phyloP scores from a whole-genome alignment of 2,113 vertebrate genomes.

The Chinchilla lanigera region DNA sequence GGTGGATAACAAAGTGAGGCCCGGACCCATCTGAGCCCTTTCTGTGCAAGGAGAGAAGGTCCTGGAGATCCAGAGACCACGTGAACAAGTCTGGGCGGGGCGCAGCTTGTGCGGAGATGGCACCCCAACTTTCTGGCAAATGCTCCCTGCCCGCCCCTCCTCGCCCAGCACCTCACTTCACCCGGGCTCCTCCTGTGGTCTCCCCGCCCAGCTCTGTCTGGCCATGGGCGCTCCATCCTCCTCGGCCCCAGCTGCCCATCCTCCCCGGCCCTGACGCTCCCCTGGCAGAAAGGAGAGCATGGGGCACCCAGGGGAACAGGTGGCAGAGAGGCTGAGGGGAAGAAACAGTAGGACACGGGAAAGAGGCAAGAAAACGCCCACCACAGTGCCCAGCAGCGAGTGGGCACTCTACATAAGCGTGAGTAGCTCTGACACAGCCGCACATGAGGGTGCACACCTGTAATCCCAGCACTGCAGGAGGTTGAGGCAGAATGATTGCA shows the following conservation, averaged over 20 bases:
- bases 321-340: background rate
- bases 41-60: background rate
- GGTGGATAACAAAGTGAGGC: too few relatives aligned
- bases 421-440: background rate
- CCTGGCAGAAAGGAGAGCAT: background rate
- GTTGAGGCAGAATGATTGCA: background rate
- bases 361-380: too few relatives aligned
- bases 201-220: background rate
- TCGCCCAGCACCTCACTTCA: background rate
- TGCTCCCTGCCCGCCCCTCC: background rate
- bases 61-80: background rate
- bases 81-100: accelerated
- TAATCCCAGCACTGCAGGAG: background rate
- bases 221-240: background rate
- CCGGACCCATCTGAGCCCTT: background rate
- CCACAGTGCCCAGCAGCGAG: background rate
- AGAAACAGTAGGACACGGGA: background rate
- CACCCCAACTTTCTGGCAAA: background rate
- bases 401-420: accelerated
- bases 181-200: background rate
- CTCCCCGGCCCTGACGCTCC: background rate
- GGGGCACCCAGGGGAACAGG: too few relatives aligned
- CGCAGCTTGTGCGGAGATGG: accelerated
- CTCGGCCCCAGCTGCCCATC: background rate
- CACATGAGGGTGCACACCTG: accelerated